phyloP scores from a whole-genome alignment of 2,888 invertebrate species.

The Polietes domitor region DNA sequence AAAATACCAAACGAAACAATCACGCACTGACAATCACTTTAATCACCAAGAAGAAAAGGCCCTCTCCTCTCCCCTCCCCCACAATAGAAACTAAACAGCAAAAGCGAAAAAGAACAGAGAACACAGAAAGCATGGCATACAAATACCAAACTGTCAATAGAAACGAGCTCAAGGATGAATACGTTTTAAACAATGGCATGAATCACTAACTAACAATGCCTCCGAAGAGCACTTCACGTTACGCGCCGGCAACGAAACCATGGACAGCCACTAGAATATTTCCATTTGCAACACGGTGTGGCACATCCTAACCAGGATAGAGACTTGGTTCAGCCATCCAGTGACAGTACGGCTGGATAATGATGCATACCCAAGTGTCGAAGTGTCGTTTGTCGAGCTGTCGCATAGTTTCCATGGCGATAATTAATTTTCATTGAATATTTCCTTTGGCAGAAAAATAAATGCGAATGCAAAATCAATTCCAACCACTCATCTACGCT shows the following conservation, averaged over 20 bases:
- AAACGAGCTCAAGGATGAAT: constrained; percentile 57
- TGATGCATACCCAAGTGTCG: neutral
- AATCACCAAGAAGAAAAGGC: neutral
- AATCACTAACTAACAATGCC: constrained; percentile 19
- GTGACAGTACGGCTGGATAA: neutral
- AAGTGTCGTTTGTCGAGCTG: neutral
- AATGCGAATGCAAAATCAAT: constrained; percentile 10
- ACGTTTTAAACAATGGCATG: constrained; percentile 20
- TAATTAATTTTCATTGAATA: constrained; percentile 17
- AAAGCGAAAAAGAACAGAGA: neutral
- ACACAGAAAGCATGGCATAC: constrained; percentile 3
- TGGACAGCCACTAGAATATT: constrained; percentile 28
- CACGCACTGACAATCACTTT: constrained; percentile 22
- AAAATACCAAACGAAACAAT: neutral
- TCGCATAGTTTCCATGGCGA: constrained; percentile 7
- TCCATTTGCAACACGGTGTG: neutral
- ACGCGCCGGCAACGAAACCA: neutral
- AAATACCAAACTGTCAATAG: constrained; percentile 45
- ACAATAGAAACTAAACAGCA: neutral
- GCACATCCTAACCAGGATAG: neutral
- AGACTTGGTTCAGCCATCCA: neutral
- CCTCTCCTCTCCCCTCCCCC: too few relatives aligned
- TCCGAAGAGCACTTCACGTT: neutral
- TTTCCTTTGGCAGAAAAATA: neutral
- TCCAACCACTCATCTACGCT: neutral